These are phyloP conservation scores for Eunapius fragilis DNA, from an alignment of 37 sponge, comb jelly and placozoan genomes.

Conservation along the genomic window DNA sequence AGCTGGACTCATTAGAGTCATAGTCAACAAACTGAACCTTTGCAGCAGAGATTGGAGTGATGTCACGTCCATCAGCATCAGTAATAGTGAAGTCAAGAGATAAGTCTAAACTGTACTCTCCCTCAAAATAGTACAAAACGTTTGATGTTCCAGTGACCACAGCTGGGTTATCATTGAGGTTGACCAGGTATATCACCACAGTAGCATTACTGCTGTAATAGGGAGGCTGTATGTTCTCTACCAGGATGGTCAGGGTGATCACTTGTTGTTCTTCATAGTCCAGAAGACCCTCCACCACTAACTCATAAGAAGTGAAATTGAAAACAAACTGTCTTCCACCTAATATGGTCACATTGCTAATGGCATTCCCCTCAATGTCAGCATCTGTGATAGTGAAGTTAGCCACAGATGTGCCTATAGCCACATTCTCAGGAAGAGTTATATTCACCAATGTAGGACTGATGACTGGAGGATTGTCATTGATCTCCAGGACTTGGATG, in stretches of 20 bases:
- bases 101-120: conserved; percentile 8
- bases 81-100: conserved; percentile 34
- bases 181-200: conserved; percentile 39
- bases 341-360: neutral
- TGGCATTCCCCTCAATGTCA: conserved; percentile 24
- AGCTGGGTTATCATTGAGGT: conserved; percentile 80
- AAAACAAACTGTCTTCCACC: neutral
- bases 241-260: conserved; percentile 31
- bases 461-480: conserved; percentile 59
- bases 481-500: conserved; percentile 57
- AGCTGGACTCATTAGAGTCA: conserved; percentile 43
- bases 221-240: conserved; percentile 47
- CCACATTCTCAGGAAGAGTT: conserved; percentile 12
- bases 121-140: neutral
- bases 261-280: conserved; percentile 59
- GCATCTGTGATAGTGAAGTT: conserved; percentile 28
- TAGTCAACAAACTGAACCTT: conserved; percentile 27
- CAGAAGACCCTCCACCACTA: conserved; percentile 41
- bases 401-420: conserved; percentile 15
- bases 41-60: conserved; percentile 45
- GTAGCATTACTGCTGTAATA: conserved; percentile 3
- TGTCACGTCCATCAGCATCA: conserved; percentile 57
- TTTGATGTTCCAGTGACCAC: conserved; percentile 12
- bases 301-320: neutral
- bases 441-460: conserved; percentile 10